Base-by-base conservation (phyloP, 2,113 vertebrate species). In the Sylvilagus bachmani region DNA sequence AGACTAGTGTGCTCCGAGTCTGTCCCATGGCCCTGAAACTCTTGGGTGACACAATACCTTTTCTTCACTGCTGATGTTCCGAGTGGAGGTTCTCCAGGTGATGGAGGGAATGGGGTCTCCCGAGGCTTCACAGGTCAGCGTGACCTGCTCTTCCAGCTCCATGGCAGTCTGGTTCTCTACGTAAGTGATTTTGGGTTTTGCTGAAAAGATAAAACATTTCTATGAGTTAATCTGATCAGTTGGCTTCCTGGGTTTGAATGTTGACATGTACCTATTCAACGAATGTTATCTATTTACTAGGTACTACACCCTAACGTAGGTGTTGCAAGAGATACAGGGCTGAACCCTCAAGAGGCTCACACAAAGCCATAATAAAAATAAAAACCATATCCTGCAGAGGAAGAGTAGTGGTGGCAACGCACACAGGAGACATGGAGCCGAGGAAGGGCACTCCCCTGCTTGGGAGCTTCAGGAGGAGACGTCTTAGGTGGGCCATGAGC, bases 81-180 rank as follows among this genome's bases (percentile, higher is more conserved):
- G 96, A 0, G 98, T 98, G 51, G 99, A 99, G 2, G 98, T 99
- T 95, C 99, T 99, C 99, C 99, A 99, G 71, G 98, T 99, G 97
- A 99, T 99, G 90, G 99, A 99, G 84, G 99, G 99, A 81, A 99
- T 99, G 16, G 99, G 99, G 97, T 99, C 99, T 69, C 99, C 99
- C 0, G 99, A 99, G 2, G 99, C 99, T 96, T 99, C 99, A 21
- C 99, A 99, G 51, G 99, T 99, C 89, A 99, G 98, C 0, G 99
- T 99, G 88, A 99, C 99, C 98, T 99, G 99, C 12, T 99, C 99
- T 58, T 99, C 99, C 98, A 99, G 98, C 96, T 99, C 99, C 91
- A 99, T 99, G 10, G 99, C 98, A 1, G 99, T 99, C 98, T 99
- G 99, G 97, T 99, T 99, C 91, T 99, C 99, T 95, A 99, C 99